Evolutionary conservation across 2,888 invertebrate genomes (phyloP).

Genomic region (Netelia virgata): DNA sequence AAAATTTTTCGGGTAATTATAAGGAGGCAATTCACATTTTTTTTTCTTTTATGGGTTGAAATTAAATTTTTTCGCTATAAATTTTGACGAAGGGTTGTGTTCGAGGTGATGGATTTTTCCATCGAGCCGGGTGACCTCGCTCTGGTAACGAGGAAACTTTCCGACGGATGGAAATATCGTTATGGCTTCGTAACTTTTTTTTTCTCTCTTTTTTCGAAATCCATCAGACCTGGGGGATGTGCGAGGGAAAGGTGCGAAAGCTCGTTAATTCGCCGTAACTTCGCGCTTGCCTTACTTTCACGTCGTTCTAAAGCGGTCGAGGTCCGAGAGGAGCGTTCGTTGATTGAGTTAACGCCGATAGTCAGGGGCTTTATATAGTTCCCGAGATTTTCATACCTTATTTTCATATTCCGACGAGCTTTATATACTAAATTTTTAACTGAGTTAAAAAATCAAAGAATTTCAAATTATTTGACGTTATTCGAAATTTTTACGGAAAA

Average conservation of each 20-base stretch:
- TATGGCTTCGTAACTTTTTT: not conserved
- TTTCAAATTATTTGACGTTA: too few species aligned
- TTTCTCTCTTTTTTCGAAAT: not conserved
- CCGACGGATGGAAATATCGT: not conserved
- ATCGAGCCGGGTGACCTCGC: not conserved
- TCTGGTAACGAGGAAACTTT: not conserved
- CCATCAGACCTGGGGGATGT: not conserved
- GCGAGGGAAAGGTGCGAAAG: not conserved
- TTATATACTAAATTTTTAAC: too few species aligned
- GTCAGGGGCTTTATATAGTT: not conserved
- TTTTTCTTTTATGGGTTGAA: not conserved
- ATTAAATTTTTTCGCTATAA: not conserved
- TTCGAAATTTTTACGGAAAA: too few species aligned
- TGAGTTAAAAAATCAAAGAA: too few species aligned
- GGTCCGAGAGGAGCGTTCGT: not conserved
- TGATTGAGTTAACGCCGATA: not conserved
- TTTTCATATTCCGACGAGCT: too few species aligned
- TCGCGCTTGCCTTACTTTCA: not conserved
- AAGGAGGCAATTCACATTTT: too few species aligned
- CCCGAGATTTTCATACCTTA: too few species aligned
- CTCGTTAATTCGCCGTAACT: not conserved
- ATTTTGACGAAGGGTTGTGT: not conserved
- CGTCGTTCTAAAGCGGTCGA: not conserved
- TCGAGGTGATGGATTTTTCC: not conserved
- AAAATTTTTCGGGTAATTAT: not conserved